These are phyloP conservation scores for Lycia hirtaria DNA, from an alignment of 2,888 invertebrate genomes.

Conservation along the genomic window DNA sequence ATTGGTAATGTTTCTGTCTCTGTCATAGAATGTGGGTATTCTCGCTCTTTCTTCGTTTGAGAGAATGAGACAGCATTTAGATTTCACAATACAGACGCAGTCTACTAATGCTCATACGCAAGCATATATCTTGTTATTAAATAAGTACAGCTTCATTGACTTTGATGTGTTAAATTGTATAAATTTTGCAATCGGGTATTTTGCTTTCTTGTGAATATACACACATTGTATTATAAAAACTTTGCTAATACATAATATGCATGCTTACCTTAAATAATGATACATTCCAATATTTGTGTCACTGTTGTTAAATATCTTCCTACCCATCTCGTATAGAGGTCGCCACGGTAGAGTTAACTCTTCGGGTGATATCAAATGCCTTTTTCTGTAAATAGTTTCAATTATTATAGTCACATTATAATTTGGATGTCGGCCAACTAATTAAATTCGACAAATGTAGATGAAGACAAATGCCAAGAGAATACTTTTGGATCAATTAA, in stretches of 20 bases:
- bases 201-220: neutral
- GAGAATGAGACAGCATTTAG: too few species aligned
- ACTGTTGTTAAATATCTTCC: slow-evolving; percentile 84
- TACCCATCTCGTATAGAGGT: slow-evolving; percentile 90
- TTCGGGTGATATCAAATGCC: slow-evolving; percentile 89
- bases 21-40: too few species aligned
- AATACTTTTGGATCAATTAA: slow-evolving; percentile 9
- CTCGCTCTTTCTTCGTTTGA: too few species aligned
- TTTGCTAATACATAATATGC: too few species aligned
- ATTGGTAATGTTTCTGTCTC: too few species aligned
- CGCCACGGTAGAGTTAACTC: slow-evolving; percentile 94
- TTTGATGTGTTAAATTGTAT: too few species aligned
- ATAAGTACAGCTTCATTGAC: too few species aligned
- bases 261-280: slow-evolving; percentile 84
- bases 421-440: slow-evolving; percentile 30
- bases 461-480: slow-evolving; percentile 28
- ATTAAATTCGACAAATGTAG: too few species aligned
- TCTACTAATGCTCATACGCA: too few species aligned
- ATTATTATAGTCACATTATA: slow-evolving; percentile 25
- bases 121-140: too few species aligned
- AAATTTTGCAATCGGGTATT: neutral
- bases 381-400: slow-evolving; percentile 86
- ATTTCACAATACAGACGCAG: too few species aligned
- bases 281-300: slow-evolving; percentile 86
- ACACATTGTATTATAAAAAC: too few species aligned